phyloP scores from a whole-genome alignment of 2,113 vertebrate species.

The Hippocampus barbouri region DNA sequence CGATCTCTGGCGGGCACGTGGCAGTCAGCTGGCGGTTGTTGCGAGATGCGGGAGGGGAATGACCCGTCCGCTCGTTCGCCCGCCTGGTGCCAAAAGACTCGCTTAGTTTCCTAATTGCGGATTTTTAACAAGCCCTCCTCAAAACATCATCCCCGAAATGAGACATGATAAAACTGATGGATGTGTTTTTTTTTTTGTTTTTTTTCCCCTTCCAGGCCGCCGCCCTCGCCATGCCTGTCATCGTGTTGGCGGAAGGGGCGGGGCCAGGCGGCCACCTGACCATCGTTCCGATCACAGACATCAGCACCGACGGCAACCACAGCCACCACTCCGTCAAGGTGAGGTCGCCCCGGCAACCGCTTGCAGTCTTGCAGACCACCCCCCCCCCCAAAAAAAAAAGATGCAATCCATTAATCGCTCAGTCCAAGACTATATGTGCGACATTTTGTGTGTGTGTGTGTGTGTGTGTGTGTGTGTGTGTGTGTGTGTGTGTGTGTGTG shows the following conservation, averaged over 20 bases:
- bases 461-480: too few relatives aligned
- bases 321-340: conserved; percentile 62
- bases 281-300: conserved; percentile 42
- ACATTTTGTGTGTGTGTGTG: not conserved
- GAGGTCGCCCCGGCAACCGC: not conserved
- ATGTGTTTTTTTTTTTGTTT: not conserved
- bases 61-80: too few relatives aligned
- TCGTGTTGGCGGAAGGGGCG: conserved; percentile 38
- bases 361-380: not conserved
- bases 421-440: too few relatives aligned
- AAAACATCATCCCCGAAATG: too few relatives aligned
- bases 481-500: not conserved
- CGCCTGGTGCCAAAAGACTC: too few relatives aligned
- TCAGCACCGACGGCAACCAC: conserved; percentile 42
- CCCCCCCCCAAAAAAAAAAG: too few relatives aligned
- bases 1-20: too few relatives aligned
- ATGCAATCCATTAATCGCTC: too few relatives aligned
- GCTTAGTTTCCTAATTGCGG: too few relatives aligned
- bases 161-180: not conserved
- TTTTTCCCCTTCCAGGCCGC: not conserved
- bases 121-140: too few relatives aligned
- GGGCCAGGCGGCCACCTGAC: conserved; percentile 36
- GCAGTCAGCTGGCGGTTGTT: too few relatives aligned
- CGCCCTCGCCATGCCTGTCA: conserved; percentile 53
- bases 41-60: too few relatives aligned